Conservation (phyloP, 2,888 invertebrate genomes). For the Branchellion lobata region DNA sequence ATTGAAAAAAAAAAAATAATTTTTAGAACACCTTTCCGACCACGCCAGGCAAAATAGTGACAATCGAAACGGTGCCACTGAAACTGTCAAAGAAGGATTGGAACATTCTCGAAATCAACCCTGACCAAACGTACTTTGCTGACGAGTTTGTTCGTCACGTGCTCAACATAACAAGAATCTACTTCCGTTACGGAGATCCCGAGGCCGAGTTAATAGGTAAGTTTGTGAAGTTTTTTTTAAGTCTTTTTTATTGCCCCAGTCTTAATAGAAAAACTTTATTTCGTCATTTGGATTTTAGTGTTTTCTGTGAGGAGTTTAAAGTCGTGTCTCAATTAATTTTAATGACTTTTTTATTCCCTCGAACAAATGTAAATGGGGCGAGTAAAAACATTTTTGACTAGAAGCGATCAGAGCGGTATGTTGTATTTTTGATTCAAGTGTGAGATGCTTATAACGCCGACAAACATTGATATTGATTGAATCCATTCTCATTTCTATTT, state of each 20-base stretch:
- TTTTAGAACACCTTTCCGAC: too few species aligned
- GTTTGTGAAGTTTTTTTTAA: conserved; percentile 2
- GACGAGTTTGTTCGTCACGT: conserved; percentile 52
- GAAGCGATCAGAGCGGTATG: too few species aligned
- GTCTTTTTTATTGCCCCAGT: not conserved
- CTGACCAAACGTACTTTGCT: conserved; percentile 52
- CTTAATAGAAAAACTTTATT: not conserved
- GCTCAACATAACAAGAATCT: conserved; percentile 53
- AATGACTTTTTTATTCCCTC: too few species aligned
- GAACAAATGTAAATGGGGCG: too few species aligned
- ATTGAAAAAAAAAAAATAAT: too few species aligned
- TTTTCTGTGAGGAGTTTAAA: not conserved
- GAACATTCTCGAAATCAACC: conserved; percentile 52
- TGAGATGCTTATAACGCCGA: too few species aligned
- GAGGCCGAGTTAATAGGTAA: conserved; percentile 52
- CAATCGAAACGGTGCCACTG: conserved; percentile 53
- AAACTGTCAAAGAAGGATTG: conserved; percentile 51
- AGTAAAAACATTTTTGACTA: too few species aligned
- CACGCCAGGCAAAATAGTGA: conserved; percentile 52
- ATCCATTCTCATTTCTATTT: too few species aligned
- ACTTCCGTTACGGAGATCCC: conserved; percentile 52
- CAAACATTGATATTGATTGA: too few species aligned
- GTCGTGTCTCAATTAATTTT: not conserved
- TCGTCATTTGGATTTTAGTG: not conserved
- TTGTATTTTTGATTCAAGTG: too few species aligned